Evolutionary conservation across 2,113 vertebrate genomes (phyloP), one percentile per base, ranked within the genome.

Genomic region (Oxygymnocypris stewartii): DNA sequence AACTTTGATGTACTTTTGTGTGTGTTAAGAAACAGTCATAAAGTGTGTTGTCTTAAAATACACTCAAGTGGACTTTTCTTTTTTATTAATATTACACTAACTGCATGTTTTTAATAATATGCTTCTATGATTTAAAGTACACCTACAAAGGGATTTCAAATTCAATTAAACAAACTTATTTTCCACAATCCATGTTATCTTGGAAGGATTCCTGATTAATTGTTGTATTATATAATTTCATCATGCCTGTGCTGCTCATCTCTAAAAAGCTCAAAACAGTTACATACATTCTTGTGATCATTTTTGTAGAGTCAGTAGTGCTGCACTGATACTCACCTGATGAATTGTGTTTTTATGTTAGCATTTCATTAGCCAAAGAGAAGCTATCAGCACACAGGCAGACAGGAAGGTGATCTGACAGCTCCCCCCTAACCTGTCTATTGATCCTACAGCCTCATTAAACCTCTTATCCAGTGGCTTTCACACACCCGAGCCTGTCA

Each of bases 391-490:
- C 88, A 84, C 59, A 69, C 42, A 59, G 47, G 49, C 85, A 77
- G 82, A 49, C 67, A 76, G 57, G 20, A 51, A 84, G 83, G 73
- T 79, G 59, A 86, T 80, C 89, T 90, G 89, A 87, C 81, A 47
- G 86, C 85, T 57, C 67, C 44, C 73, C 57, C 65, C 85, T 88
- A 85, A 86, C 82, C 79, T 65, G 86, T 57, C 79, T 89, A 88
- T 90, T 83, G 79, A 90, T 91, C 84, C 85, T 54, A 69, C 73
- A 49, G 88, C 89, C 87, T 92, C 90, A 90, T 91, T 90, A 89
- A 88, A 86, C 79, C 85, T 84, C 71, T 88, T 79, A 80, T 88
- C 88, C 85, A 89, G 82, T 88, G 86, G 86, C 79, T 88, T 87
- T 88, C 87, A 40, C 71, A 77, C 79, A 91, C 75, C 87, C 73